Evolutionary conservation across 1,140 invertebrate species (phyloP).

Genomic region (Anastrepha obliqua): DNA sequence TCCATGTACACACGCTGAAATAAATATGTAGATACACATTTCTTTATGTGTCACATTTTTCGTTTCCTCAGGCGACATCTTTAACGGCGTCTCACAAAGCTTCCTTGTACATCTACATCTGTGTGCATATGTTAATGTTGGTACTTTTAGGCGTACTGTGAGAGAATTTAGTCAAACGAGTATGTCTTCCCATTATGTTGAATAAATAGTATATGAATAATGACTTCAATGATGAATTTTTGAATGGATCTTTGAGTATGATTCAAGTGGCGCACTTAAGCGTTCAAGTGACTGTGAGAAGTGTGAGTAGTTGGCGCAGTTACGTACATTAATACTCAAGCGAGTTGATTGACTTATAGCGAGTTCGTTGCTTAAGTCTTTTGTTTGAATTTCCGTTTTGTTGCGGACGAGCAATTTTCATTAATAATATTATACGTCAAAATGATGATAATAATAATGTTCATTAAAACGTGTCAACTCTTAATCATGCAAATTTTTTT

Average conservation of each 20-base stretch:
- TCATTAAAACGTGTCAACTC: not conserved
- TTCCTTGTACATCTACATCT: not conserved
- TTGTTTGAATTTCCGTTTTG: conserved; percentile 35
- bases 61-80: not conserved
- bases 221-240: conserved; percentile 12
- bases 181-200: not conserved
- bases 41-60: conserved; percentile 33
- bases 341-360: conserved; percentile 25
- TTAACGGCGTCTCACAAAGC: conserved; percentile 20
- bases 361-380: conserved; percentile 54
- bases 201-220: not conserved
- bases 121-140: conserved; percentile 15
- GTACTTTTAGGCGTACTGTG: not conserved
- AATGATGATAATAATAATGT: not conserved
- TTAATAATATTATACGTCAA: not conserved
- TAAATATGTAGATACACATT: not conserved
- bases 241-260: conserved; percentile 8
- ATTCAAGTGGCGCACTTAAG: conserved; percentile 15
- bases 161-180: not conserved
- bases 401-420: not conserved
- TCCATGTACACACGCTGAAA: not conserved
- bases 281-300: conserved; percentile 10
- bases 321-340: not conserved
- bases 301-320: not conserved
- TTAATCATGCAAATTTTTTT: not conserved